These are phyloP conservation scores for Novumbra hubbsi DNA, from an alignment of 2,797 vertebrate species.

Conservation along the genomic window DNA sequence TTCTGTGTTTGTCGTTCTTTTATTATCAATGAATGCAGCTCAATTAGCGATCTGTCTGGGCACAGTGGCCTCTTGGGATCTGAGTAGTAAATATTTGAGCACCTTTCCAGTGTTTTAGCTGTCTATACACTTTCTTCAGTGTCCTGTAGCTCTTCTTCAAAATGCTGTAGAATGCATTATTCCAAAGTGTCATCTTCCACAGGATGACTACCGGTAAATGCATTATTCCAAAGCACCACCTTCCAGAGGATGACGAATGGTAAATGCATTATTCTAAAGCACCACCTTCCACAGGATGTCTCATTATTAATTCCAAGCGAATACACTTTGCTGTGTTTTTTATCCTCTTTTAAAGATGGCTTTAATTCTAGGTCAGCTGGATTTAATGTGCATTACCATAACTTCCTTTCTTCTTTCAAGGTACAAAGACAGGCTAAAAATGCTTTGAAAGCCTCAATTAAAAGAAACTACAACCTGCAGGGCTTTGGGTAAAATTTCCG, in stretches of 20 bases:
- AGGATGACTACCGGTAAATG: conserved; percentile 12
- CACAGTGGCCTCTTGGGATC: neutral
- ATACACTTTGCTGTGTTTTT: neutral
- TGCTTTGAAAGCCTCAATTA: neutral
- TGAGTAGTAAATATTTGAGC: neutral
- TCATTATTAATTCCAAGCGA: conserved; percentile 17
- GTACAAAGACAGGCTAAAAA: neutral
- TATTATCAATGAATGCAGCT: neutral
- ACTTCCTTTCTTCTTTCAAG: conserved; percentile 10
- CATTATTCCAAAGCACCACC: neutral
- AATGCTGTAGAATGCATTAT: neutral
- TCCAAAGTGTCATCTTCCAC: neutral
- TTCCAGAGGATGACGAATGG: conserved; percentile 13
- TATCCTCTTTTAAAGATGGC: neutral
- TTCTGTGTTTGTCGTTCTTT: neutral
- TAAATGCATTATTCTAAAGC: neutral
- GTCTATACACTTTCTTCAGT: neutral
- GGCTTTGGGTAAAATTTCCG: neutral
- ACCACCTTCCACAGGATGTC: conserved; percentile 11
- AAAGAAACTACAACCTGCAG: neutral
- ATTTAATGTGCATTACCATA: neutral
- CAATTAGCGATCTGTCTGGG: neutral
- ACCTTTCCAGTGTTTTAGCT: neutral
- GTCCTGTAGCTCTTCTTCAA: neutral
- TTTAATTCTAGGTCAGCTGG: conserved; percentile 8